Conservation (phyloP, 2,797 vertebrate species). For the Amblyraja radiata region DNA sequence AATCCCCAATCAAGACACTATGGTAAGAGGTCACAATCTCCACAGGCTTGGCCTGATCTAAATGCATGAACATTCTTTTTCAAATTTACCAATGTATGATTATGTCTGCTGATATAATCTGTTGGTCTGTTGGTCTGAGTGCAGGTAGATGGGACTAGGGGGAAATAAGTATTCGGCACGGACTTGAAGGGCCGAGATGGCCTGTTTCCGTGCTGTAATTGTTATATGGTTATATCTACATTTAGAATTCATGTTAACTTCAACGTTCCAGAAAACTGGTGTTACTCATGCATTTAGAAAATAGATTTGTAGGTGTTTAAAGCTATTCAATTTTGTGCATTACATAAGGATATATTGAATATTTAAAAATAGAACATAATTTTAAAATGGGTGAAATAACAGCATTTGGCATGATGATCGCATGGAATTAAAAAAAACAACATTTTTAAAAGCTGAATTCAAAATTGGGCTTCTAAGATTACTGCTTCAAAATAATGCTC, state of each 20-base stretch:
- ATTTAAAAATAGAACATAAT: not conserved
- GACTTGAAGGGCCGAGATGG: no score
- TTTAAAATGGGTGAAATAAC: not conserved
- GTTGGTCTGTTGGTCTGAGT: no score
- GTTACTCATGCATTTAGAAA: not conserved
- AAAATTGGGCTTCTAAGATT: not conserved
- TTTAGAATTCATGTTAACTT: not conserved
- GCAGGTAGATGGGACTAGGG: no score
- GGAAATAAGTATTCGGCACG: no score
- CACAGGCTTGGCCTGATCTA: not conserved
- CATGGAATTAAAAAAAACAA: not conserved
- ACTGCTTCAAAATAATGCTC: not conserved
- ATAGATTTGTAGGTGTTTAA: not conserved
- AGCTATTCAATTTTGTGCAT: not conserved
- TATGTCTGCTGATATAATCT: not conserved
- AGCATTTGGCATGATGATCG: not conserved
- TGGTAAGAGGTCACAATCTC: not conserved
- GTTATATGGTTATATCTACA: not conserved
- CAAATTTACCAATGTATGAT: not conserved
- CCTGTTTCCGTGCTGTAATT: no score
- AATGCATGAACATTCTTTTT: not conserved
- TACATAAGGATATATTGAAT: not conserved
- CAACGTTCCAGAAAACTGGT: not conserved
- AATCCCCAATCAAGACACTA: not conserved
- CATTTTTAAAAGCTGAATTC: not conserved